Evolutionary conservation across 2,888 invertebrate species (phyloP).

Genomic region (Morpho achilles): DNA sequence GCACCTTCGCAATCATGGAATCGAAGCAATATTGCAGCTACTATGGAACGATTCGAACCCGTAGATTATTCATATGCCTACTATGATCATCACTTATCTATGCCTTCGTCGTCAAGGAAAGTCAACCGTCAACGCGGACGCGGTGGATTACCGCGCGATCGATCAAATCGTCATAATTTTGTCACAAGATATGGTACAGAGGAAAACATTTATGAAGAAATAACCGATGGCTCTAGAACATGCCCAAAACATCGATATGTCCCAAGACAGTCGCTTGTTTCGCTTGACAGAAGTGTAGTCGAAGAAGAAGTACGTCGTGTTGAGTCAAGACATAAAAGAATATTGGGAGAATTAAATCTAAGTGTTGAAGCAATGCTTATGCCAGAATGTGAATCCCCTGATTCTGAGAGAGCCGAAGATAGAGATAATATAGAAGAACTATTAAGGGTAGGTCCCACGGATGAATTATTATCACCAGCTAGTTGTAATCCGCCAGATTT

Average conservation of each 20-base stretch:
- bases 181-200: slow-evolving; percentile 90
- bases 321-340: slow-evolving; percentile 89
- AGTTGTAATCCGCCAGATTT: slow-evolving; percentile 83
- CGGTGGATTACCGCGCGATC: slow-evolving; percentile 61
- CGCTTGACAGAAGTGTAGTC: slow-evolving; percentile 84
- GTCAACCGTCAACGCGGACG: slow-evolving; percentile 67
- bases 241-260: slow-evolving; percentile 72
- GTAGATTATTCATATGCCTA: slow-evolving; percentile 92
- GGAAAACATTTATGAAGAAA: slow-evolving; percentile 91
- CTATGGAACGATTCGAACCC: slow-evolving; percentile 82
- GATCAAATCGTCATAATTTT: slow-evolving; percentile 82
- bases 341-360: slow-evolving; percentile 91
- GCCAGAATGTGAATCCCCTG: slow-evolving; percentile 85
- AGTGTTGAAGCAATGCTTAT: slow-evolving; percentile 94
- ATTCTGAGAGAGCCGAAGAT: slow-evolving; percentile 81
- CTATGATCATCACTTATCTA: slow-evolving; percentile 86
- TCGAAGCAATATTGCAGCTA: slow-evolving; percentile 81
- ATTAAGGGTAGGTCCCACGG: slow-evolving; percentile 84
- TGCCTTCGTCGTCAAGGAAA: slow-evolving; percentile 75
- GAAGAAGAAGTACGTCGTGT: slow-evolving; percentile 92
- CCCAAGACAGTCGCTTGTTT: slow-evolving; percentile 81
- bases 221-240: slow-evolving; percentile 81
- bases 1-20: slow-evolving; percentile 78
- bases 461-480: slow-evolving; percentile 85
- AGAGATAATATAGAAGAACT: slow-evolving; percentile 83